Percentiles rank a stretch among this genome's conserved stretches.
phyloP scores from a whole-genome alignment of 2,888 invertebrate species.

The Phorcus lineatus region DNA sequence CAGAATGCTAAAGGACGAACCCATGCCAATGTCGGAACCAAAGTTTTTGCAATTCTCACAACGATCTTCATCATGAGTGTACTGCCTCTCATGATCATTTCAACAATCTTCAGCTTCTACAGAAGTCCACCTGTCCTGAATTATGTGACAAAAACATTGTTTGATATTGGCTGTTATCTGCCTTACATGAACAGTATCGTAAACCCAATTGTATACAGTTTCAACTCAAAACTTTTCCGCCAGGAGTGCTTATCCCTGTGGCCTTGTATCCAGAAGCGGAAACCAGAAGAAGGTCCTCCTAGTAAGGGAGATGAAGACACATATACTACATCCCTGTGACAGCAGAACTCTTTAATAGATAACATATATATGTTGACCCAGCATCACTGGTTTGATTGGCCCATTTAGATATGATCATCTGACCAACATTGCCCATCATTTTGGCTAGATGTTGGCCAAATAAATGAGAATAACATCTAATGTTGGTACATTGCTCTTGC shows the following conservation, averaged over 20 bases:
- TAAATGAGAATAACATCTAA: too few relatives aligned
- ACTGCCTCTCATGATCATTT: neutral
- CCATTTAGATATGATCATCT: too few relatives aligned
- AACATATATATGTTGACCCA: too few relatives aligned
- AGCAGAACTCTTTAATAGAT: too few relatives aligned
- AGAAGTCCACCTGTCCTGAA: neutral
- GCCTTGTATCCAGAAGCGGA: neutral
- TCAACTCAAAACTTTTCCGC: neutral
- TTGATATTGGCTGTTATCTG: neutral
- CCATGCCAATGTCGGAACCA: neutral
- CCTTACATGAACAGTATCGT: neutral
- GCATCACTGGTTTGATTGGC: too few relatives aligned
- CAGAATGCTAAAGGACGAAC: too few relatives aligned
- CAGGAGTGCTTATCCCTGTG: neutral
- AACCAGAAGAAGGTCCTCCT: neutral
- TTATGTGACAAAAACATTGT: neutral
- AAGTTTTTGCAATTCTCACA: neutral
- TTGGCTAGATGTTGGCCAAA: too few relatives aligned
- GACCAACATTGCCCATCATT: too few relatives aligned
- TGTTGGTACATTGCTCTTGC: too few relatives aligned
- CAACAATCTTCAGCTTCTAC: neutral
- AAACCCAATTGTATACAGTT: neutral
- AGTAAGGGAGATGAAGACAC: too few relatives aligned
- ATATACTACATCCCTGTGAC: too few relatives aligned
- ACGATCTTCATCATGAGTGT: neutral